These are phyloP conservation scores for Cephalopachus bancanus DNA, from an alignment of 2,797 vertebrate genomes.

Conservation along the genomic window DNA sequence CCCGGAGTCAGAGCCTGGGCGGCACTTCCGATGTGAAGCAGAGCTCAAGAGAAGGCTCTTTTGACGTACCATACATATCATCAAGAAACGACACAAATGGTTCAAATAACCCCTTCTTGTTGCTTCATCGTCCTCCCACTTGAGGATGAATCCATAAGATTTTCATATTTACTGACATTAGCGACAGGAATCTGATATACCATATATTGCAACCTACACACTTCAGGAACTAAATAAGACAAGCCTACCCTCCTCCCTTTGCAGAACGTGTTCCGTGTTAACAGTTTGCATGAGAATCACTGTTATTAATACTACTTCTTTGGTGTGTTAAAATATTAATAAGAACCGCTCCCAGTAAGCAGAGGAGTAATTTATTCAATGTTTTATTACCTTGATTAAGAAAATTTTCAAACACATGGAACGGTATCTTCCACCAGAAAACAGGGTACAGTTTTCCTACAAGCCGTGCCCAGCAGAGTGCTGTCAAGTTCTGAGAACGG, in stretches of 20 bases:
- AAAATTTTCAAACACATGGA: constrained; percentile 81
- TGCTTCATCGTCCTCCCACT: not conserved
- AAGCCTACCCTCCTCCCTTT: not conserved
- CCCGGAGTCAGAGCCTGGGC: not conserved
- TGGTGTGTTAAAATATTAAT: constrained; percentile 74
- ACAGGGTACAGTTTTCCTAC: constrained; percentile 61
- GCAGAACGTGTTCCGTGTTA: constrained; percentile 43
- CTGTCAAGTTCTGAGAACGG: constrained; percentile 59
- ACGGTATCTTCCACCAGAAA: constrained; percentile 77
- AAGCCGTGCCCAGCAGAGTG: constrained; percentile 60
- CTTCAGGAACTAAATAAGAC: constrained; percentile 44
- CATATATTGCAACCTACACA: not conserved
- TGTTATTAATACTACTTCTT: constrained; percentile 72
- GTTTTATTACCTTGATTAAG: constrained; percentile 77
- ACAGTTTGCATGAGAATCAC: constrained; percentile 44
- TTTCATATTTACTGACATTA: constrained; percentile 56
- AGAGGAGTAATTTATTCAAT: constrained; percentile 73
- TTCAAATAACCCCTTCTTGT: not conserved
- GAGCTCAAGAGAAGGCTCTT: not conserved
- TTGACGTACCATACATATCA: not conserved
- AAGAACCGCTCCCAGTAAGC: constrained; percentile 67
- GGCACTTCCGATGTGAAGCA: not conserved
- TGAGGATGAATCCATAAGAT: not conserved
- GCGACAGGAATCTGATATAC: constrained; percentile 44
- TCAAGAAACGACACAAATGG: not conserved